Evolutionary conservation across 2,888 invertebrate genomes (phyloP).

Genomic region (Amphipoea lucens): DNA sequence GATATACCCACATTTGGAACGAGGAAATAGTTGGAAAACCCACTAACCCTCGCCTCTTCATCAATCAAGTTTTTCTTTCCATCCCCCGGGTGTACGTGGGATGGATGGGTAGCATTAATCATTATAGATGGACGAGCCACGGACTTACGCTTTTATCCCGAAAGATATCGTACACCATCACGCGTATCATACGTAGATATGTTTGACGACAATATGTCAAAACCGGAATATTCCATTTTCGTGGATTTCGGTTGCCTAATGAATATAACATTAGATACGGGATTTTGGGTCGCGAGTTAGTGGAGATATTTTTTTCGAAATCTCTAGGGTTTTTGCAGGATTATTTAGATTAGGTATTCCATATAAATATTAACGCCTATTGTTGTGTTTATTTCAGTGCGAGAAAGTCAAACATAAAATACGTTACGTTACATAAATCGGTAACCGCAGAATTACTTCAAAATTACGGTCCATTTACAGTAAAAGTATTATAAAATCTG

Average conservation of each 20-base stretch:
- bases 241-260: conserved; percentile 50
- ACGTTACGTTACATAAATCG: not conserved
- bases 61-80: conserved; percentile 85
- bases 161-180: conserved; percentile 68
- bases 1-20: conserved; percentile 66
- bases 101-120: conserved; percentile 86
- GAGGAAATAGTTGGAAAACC: conserved; percentile 77
- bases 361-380: not conserved
- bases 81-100: conserved; percentile 75
- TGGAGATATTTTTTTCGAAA: conserved; percentile 23
- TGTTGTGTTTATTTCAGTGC: not conserved
- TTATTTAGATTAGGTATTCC: conserved; percentile 18
- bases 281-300: conserved; percentile 31
- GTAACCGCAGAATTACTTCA: not conserved
- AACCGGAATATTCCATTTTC: conserved; percentile 56
- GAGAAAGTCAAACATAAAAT: not conserved
- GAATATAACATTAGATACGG: conserved; percentile 54
- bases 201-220: conserved; percentile 69
- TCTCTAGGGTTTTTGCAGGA: conserved; percentile 3
- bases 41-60: conserved; percentile 75
- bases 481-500: not conserved
- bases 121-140: conserved; percentile 81
- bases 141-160: conserved; percentile 78
- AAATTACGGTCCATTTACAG: not conserved
- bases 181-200: conserved; percentile 65